A percentile compares a stretch with the other conserved stretches of the same genome.
phyloP scores from a whole-genome alignment of 2,888 invertebrate genomes.

The Dryomyza anilis region DNA sequence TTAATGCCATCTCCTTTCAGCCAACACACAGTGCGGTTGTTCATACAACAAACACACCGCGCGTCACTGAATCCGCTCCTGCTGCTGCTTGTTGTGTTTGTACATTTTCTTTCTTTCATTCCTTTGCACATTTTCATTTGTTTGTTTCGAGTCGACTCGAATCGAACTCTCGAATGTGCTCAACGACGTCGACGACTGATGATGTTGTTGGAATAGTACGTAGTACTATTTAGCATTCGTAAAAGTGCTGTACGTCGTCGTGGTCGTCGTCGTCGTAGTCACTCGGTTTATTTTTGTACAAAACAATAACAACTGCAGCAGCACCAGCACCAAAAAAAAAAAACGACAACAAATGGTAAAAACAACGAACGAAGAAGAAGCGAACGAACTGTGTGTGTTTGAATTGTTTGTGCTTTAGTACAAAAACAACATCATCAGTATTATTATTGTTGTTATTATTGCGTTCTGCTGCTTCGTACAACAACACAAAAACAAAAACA shows the following conservation, averaged over 20 bases:
- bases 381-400: not conserved
- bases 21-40: not conserved
- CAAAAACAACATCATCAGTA: no score
- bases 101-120: slow-evolving; percentile 58
- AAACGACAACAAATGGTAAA: not conserved
- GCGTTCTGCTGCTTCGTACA: not conserved
- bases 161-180: slow-evolving; percentile 11
- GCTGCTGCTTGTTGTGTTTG: slow-evolving; percentile 58
- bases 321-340: no score
- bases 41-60: not conserved
- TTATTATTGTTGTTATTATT: no score
- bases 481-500: no score
- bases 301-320: not conserved
- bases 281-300: no score
- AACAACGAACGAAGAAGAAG: not conserved
- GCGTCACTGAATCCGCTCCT: slow-evolving; percentile 48
- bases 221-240: not conserved
- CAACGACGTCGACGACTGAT: slow-evolving; percentile 24
- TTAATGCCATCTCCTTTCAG: not conserved
- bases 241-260: slow-evolving; percentile 7
- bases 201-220: not conserved
- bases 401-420: no score
- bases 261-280: slow-evolving; percentile 15
- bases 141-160: no score
- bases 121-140: slow-evolving; percentile 58